Evolutionary conservation across 2,797 vertebrate species (phyloP), one percentile per base, ranked within the genome.

Genomic region (Eptatretus atami): DNA sequence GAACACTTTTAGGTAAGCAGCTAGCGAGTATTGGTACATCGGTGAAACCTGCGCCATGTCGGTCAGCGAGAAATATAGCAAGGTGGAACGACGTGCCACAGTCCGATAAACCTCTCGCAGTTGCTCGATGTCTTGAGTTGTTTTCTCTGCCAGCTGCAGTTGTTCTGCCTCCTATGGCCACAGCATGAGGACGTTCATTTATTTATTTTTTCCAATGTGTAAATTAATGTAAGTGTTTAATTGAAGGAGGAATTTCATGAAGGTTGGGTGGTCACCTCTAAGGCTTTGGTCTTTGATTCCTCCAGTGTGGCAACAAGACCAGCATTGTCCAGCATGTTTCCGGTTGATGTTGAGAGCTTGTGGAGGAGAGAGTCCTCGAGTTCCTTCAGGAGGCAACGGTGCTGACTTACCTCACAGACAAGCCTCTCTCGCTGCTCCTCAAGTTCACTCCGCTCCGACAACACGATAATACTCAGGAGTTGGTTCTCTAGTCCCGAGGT

Each of bases 11-110:
- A 96, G 73, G 76, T 88, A 96, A 65, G 88, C 82, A 1, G 71
- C 74, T 12, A 98, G 73, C 1, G 92, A 98, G 72, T 86, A 92
- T 73, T 98, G 92, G 71, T 96, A 96, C 92, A 98, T 98, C 9
- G n/a, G n/a, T 44, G 31, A 44, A 55, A 92, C 87, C 15, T 84
- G 68, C 2, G 86, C 82, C 88, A 98, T 86, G 72, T 98, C 90
- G 0, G 87, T 81, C 71, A 98, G 69, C 31, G 80, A 82, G 0
- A 92, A 95, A 75, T 94, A 98, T 66, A 98, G 75, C 66, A 96
- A 77, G 61, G 90, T 86, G 0, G 88, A 90, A 1, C 86, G 78
- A 67, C 78, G 79, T 52, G 90, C 86, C 1, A 83, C 86, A 1
- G 84, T 84, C 64, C 90, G 78, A 76, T 94, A 98, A 60, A 84